These are phyloP conservation scores for Turritopsis dohrnii DNA, from an alignment of 30 jellyfish, hydroid and myxozoan species.

Conservation along the genomic window DNA sequence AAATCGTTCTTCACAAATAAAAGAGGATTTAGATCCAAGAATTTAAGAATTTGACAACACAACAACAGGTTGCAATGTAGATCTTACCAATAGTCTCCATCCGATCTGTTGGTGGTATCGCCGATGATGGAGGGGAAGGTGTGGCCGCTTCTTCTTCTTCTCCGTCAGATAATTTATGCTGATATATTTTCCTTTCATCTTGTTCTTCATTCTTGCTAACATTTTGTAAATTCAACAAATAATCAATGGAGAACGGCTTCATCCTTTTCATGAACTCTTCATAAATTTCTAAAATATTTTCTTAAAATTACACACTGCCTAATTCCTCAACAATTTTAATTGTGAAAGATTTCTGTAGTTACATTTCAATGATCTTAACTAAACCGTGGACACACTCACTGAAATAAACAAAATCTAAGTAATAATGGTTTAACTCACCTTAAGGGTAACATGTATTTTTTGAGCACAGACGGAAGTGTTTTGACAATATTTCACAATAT, in stretches of 20 bases:
- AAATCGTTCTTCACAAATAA: too few species aligned
- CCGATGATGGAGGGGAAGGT: conserved; percentile 1
- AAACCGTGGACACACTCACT: not conserved
- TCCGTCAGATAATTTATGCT: not conserved
- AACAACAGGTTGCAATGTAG: too few species aligned
- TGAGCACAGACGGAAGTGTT: not conserved
- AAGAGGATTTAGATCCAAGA: too few species aligned
- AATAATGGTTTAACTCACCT: not conserved
- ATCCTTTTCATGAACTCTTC: not conserved
- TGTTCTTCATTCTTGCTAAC: not conserved
- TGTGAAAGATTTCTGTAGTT: not conserved
- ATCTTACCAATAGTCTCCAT: conserved; percentile 8
- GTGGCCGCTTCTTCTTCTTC: not conserved
- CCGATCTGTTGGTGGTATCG: not conserved
- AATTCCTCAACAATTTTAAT: not conserved
- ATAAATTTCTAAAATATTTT: not conserved
- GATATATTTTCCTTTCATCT: not conserved
- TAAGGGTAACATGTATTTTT: not conserved
- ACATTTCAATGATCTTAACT: not conserved
- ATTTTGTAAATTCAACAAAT: conserved; percentile 1
- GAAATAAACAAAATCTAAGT: not conserved
- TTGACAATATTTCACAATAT: not conserved
- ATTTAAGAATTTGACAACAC: too few species aligned
- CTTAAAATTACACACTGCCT: not conserved
- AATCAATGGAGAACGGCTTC: conserved; percentile 23